A percentile compares a stretch with the other conserved stretches of the same genome.
phyloP scores from a whole-genome alignment of 1,140 invertebrate genomes.

The Plutomurus gul region DNA sequence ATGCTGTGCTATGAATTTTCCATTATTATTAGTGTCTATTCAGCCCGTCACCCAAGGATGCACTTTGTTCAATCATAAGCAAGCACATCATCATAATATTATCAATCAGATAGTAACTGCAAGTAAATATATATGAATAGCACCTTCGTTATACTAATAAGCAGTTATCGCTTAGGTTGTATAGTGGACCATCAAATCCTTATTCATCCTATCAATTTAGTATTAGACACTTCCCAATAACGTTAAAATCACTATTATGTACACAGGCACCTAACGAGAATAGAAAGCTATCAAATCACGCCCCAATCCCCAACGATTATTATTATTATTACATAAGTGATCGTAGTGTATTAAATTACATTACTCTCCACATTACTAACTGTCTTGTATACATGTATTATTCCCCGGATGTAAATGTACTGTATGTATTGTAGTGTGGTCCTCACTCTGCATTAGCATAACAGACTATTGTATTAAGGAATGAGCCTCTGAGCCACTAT shows the following conservation, averaged over 20 bases:
- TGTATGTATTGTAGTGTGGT: not conserved
- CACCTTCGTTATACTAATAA: too few relatives aligned
- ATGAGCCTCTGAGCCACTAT: not conserved
- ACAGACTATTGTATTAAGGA: not conserved
- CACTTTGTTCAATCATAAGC: slow-evolving; percentile 18
- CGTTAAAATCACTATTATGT: too few relatives aligned
- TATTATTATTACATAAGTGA: too few relatives aligned
- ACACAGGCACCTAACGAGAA: too few relatives aligned
- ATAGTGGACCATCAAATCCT: not conserved
- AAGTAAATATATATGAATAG: not conserved
- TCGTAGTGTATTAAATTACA: too few relatives aligned
- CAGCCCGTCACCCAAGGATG: slow-evolving; percentile 14
- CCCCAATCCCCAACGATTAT: not conserved
- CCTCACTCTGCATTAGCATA: not conserved
- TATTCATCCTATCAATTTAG: slow-evolving; percentile 7
- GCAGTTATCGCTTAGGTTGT: not conserved
- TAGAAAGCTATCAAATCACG: slow-evolving; percentile 27
- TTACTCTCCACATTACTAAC: too few relatives aligned
- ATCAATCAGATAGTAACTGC: not conserved
- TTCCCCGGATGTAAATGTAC: not conserved
- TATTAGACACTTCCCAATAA: slow-evolving; percentile 2
- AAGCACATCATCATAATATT: slow-evolving; percentile 16
- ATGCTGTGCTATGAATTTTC: not conserved
- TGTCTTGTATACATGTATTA: too few relatives aligned
- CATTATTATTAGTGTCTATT: slow-evolving; percentile 9